phyloP scores from a whole-genome alignment of 2,797 vertebrate genomes.

The Microctenopoma steveboyesi region DNA sequence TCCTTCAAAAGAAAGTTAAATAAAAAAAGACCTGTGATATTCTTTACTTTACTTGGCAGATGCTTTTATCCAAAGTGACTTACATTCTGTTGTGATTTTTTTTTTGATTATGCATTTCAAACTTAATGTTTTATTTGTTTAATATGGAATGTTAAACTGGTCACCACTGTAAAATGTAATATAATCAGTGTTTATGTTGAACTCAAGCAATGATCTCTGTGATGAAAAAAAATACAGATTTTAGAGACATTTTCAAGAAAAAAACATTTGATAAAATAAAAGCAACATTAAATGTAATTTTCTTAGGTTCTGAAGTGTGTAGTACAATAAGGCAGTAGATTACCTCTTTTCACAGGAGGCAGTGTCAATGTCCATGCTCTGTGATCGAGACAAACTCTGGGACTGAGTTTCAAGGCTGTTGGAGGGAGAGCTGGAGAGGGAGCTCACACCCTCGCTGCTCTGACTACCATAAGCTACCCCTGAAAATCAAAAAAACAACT shows the following conservation, averaged over 20 bases:
- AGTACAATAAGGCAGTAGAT: conserved; percentile 32
- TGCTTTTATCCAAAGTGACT: no score
- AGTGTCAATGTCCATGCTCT: conserved; percentile 99
- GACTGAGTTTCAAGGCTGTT: conserved; percentile 99
- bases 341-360: conserved; percentile 99
- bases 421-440: conserved; percentile 98
- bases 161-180: neutral
- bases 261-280: neutral
- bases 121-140: neutral
- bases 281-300: neutral
- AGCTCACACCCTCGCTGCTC: conserved; percentile 99
- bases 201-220: neutral
- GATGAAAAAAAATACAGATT: neutral
- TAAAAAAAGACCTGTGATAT: no score
- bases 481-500: conserved; percentile 64
- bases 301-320: neutral
- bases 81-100: no score
- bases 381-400: conserved; percentile 97
- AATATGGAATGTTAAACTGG: neutral
- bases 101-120: no score
- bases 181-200: neutral
- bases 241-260: neutral
- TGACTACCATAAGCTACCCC: conserved; percentile 96
- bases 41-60: no score
- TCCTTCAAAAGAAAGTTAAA: neutral